phyloP scores from a whole-genome alignment of 2,888 invertebrate genomes.

The Hypsopygia costalis region DNA sequence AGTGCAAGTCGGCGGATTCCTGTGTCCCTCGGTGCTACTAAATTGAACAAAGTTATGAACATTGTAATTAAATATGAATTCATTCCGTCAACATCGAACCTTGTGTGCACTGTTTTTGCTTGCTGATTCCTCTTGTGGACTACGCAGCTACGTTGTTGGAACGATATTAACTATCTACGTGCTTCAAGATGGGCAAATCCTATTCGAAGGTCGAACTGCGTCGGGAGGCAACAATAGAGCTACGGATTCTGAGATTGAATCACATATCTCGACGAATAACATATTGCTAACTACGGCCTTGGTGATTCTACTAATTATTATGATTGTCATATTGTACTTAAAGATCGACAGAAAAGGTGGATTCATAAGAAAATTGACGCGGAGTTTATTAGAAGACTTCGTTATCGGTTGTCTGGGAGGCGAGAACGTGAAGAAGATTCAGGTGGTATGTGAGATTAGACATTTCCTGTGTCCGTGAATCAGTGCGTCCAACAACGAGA shows the following conservation, averaged over 20 bases:
- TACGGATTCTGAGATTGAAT: neutral
- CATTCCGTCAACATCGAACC: too few relatives aligned
- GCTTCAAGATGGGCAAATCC: neutral
- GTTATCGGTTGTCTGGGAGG: neutral
- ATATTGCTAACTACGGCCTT: too few relatives aligned
- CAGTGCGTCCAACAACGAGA: too few relatives aligned
- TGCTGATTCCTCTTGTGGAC: too few relatives aligned
- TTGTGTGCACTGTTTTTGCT: too few relatives aligned
- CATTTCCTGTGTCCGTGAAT: too few relatives aligned
- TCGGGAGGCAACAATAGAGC: neutral
- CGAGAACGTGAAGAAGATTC: neutral
- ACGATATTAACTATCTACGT: neutral
- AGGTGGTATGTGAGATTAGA: too few relatives aligned
- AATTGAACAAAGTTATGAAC: neutral
- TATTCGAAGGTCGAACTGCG: neutral
- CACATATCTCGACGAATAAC: too few relatives aligned
- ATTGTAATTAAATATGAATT: neutral
- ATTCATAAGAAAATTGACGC: neutral
- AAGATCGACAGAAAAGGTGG: neutral
- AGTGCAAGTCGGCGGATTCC: slow-evolving; percentile 1
- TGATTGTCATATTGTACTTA: neutral
- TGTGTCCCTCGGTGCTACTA: slow-evolving; percentile 2
- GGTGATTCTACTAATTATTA: neutral
- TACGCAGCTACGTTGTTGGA: too few relatives aligned
- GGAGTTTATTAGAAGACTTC: neutral